A percentile compares a stretch with the other conserved stretches of the same genome.
These are phyloP conservation scores for Oplegnathus fasciatus DNA, from an alignment of 2,113 vertebrate species.

Conservation along the genomic window DNA sequence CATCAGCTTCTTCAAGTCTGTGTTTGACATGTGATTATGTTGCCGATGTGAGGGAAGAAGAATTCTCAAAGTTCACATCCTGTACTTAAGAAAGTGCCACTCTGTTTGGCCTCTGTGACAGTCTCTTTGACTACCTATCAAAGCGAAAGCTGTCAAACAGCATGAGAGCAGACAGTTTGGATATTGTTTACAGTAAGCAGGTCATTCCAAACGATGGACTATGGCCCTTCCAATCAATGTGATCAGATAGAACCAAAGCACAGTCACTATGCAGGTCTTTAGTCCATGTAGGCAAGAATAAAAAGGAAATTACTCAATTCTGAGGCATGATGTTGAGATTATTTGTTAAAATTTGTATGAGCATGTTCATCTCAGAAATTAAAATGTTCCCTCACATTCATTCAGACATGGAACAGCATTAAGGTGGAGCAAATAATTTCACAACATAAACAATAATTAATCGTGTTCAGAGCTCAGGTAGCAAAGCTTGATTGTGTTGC, in stretches of 20 bases:
- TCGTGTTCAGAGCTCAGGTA: neutral
- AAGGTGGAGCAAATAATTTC: conserved; percentile 2
- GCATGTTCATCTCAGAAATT: conserved; percentile 13
- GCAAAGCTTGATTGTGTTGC: neutral
- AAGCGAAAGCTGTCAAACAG: neutral
- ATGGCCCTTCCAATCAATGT: neutral
- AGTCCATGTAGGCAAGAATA: neutral
- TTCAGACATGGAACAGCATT: conserved; percentile 11
- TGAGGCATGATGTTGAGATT: neutral
- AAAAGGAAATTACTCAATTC: neutral
- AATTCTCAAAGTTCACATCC: conserved; percentile 8
- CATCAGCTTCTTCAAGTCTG: neutral
- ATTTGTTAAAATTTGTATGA: neutral
- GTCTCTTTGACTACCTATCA: neutral
- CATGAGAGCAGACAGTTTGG: neutral
- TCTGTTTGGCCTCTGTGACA: no score
- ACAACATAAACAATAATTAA: conserved; percentile 21
- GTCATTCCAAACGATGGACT: neutral
- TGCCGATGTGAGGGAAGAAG: neutral
- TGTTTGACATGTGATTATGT: conserved; percentile 9
- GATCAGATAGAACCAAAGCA: neutral
- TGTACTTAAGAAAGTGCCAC: neutral
- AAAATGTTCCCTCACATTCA: conserved; percentile 2
- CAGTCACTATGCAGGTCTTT: neutral
- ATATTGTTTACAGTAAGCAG: neutral